Conservation (phyloP, 2,888 invertebrate species). For the Ectemnius continuus region DNA sequence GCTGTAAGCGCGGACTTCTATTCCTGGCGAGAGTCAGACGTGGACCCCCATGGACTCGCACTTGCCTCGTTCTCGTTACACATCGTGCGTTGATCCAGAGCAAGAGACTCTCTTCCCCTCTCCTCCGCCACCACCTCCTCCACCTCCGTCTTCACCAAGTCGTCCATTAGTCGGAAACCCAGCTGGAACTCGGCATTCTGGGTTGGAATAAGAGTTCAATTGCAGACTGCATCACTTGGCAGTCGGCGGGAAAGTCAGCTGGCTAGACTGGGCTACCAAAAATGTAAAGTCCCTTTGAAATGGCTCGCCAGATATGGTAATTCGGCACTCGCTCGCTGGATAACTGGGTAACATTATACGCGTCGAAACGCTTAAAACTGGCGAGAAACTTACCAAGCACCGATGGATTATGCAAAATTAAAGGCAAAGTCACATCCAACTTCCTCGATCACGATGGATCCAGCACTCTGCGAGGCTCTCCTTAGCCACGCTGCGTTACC, state of each 20-base stretch:
- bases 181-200: not conserved
- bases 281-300: no score
- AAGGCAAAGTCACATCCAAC: conserved; percentile 6
- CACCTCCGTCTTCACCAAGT: not conserved
- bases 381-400: not conserved
- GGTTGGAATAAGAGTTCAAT: conserved; percentile 1
- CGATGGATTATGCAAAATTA: conserved; percentile 7
- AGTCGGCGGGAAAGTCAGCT: no score
- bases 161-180: not conserved
- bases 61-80: conserved; percentile 38
- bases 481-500: no score
- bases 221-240: not conserved
- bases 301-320: not conserved
- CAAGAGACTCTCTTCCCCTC: conserved; percentile 15
- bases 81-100: conserved; percentile 30
- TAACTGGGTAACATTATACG: not conserved
- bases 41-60: conserved; percentile 62
- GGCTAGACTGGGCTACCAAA: no score
- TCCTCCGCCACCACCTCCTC: not conserved
- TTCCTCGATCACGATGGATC: conserved; percentile 3
- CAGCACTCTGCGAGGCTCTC: not conserved
- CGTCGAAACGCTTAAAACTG: not conserved
- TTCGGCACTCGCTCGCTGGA: not conserved
- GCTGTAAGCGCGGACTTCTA: conserved; percentile 54
- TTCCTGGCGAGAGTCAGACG: conserved; percentile 59